Evolutionary conservation across 1,140 invertebrate species (phyloP), one percentile per base, ranked within the genome.

Genomic region (Gryllus bimaculatus): DNA sequence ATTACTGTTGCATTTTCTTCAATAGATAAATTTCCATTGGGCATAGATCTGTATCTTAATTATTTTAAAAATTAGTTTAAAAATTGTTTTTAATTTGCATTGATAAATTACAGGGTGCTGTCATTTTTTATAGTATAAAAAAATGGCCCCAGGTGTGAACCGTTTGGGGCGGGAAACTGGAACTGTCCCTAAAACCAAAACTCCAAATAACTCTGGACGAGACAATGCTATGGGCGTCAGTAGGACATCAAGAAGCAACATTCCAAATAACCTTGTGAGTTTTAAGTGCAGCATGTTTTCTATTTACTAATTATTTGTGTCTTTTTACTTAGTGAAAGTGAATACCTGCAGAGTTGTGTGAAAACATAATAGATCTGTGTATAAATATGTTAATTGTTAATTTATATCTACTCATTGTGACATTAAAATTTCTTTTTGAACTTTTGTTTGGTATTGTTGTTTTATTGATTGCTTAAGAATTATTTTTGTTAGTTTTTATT

Each of bases 241-340:
- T 12, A 48, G 10, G 48, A 81, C 66, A 80, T 66, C n/a, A 78
- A 80, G 80, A 81, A 83, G 81, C 80, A 83, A 20, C 81, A 18
- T 82, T 75, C 47, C 78, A 47, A 77, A 80, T 81, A 20, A 78
- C 73, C 75, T 83, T 77, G n/a, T 81, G 80, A 75, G 54, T 54
- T 48, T 81, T 39, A 39, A 39, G 26, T 39, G 26, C 26, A 39
- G 26, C 26, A 39, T 39, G 13, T 47, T 48, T 76, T 48, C 79
- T 79, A 75, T 39, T 39, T n/a, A 75, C 8, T 74, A 20, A 8
- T 74, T 66, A 66, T 66, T 66, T 66, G 5, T 39, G 26, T 39
- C 1, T 39, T 39, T 39, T 39, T 39, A 39, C 26, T 1, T 39
- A 39, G 5, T 5, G 1, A 39, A 39, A 39, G 26, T 5, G 26